Percentiles rank a stretch among this genome's conserved stretches.
phyloP scores from a whole-genome alignment of 2,797 vertebrate genomes.

The Gallinago solitaria region DNA sequence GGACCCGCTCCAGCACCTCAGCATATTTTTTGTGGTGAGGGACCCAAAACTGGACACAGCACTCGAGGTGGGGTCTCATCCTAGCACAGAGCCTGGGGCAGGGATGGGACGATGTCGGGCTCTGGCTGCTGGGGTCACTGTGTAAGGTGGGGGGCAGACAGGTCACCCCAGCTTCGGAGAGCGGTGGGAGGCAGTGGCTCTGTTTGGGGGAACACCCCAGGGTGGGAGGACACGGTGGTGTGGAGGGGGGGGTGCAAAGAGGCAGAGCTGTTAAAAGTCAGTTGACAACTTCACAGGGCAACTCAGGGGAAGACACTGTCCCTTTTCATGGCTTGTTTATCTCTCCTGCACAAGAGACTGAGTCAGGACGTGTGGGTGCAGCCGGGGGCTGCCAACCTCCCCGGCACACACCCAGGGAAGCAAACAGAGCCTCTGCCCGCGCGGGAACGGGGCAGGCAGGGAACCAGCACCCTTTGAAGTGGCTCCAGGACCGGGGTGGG shows the following conservation, averaged over 20 bases:
- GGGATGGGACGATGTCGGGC: fast-evolving
- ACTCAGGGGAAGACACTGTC: conserved; percentile 11
- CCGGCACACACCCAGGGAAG: conserved; percentile 43
- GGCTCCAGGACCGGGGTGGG: not conserved
- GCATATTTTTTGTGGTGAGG: too few species aligned
- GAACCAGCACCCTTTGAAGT: not conserved
- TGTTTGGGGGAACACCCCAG: not conserved
- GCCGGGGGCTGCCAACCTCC: not conserved
- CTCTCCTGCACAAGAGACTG: conserved; percentile 2
- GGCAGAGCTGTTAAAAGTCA: not conserved
- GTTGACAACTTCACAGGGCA: not conserved
- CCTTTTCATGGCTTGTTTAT: conserved; percentile 33
- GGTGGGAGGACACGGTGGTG: not conserved
- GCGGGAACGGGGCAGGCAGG: not conserved
- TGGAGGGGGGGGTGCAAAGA: not conserved
- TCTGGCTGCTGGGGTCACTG: fast-evolving
- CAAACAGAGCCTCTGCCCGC: conserved; percentile 23
- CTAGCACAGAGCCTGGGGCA: not conserved
- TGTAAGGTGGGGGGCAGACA: not conserved
- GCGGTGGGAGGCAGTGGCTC: not conserved
- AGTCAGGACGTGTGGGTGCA: conserved; percentile 19
- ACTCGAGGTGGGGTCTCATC: too few species aligned
- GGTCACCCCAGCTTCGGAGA: not conserved
- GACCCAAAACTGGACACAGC: too few species aligned
- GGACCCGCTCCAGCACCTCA: too few species aligned